Conservation (phyloP, 2,113 vertebrate genomes). For the Empidonax alnorum region DNA sequence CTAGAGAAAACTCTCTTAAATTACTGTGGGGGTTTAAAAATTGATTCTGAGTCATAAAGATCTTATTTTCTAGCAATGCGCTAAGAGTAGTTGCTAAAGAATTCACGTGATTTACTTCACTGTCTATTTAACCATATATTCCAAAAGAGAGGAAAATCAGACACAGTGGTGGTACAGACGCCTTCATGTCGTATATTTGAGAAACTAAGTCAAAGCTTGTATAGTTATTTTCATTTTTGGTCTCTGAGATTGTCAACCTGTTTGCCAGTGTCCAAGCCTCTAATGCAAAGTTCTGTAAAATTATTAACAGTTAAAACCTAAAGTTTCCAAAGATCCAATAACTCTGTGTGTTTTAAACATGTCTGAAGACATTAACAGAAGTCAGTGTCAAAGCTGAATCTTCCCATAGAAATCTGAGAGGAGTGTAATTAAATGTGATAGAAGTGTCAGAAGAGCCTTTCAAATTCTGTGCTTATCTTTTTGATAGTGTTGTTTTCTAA, state of each 20-base stretch:
- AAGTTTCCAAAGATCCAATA: neutral
- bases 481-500: neutral
- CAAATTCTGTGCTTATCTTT: neutral
- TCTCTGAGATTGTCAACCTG: neutral
- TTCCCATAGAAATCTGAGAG: neutral
- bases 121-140: neutral
- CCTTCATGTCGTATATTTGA: neutral
- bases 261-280: neutral
- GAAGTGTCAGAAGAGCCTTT: neutral
- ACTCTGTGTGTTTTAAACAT: neutral
- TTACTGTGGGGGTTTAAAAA: neutral
- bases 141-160: neutral
- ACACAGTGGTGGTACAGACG: neutral
- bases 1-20: neutral
- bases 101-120: neutral
- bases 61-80: neutral
- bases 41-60: neutral
- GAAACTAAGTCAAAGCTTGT: neutral
- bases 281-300: neutral
- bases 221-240: neutral
- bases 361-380: neutral
- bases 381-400: neutral
- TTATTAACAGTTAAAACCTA: neutral
- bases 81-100: neutral
- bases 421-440: neutral